These are phyloP conservation scores for Tortrix viridana DNA, from an alignment of 2,888 invertebrate genomes.

Conservation along the genomic window DNA sequence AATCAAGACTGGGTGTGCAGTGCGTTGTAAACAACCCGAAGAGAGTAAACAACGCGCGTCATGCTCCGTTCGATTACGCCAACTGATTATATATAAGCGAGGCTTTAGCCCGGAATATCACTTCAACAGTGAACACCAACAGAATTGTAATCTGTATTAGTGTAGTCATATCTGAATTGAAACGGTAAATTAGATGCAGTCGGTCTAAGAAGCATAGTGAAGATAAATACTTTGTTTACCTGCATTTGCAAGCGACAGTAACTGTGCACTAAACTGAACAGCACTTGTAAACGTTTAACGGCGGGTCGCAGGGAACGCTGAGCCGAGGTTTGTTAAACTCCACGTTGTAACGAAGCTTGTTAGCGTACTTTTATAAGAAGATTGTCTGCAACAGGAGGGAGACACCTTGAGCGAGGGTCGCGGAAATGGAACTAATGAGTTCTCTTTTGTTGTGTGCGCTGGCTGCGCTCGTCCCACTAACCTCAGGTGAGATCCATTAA, in stretches of 20 bases:
- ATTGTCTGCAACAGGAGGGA: slow-evolving; percentile 64
- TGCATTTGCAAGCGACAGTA: slow-evolving; percentile 34
- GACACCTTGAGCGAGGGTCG: slow-evolving; percentile 64
- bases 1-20: slow-evolving; percentile 50
- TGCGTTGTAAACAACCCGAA: slow-evolving; percentile 39
- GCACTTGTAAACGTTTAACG: slow-evolving; percentile 62
- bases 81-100: slow-evolving; percentile 26
- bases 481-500: slow-evolving; percentile 61
- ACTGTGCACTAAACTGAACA: slow-evolving; percentile 47
- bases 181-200: not conserved
- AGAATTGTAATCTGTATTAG: not conserved
- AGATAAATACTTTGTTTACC: slow-evolving; percentile 26
- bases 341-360: slow-evolving; percentile 77
- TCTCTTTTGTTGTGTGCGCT: slow-evolving; percentile 69
- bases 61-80: slow-evolving; percentile 9
- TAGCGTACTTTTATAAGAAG: slow-evolving; percentile 74
- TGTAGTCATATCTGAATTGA: not conserved
- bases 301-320: slow-evolving; percentile 47
- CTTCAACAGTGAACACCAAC: not conserved
- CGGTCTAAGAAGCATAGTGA: not conserved
- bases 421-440: slow-evolving; percentile 79
- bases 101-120: slow-evolving; percentile 4
- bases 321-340: slow-evolving; percentile 67
- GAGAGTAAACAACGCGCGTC: slow-evolving; percentile 38
- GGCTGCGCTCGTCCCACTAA: slow-evolving; percentile 58